phyloP scores from a whole-genome alignment of 2,888 invertebrate genomes.

The Caenorhabditis uteleia region DNA sequence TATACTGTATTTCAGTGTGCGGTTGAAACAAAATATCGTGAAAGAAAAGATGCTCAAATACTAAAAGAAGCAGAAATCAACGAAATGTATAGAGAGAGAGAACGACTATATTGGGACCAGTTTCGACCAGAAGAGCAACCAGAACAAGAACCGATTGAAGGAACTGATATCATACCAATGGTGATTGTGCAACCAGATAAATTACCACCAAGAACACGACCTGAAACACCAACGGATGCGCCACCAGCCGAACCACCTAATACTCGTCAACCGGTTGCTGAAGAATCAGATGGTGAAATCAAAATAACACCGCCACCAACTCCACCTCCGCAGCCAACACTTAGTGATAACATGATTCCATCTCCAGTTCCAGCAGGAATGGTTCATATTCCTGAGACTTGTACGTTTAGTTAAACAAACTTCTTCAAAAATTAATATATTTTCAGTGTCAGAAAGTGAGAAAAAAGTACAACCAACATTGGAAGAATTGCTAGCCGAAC shows the following conservation, averaged over 20 bases:
- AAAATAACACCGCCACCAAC: background rate
- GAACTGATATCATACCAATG: background rate
- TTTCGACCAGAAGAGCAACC: too few species aligned
- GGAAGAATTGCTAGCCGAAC: conserved; percentile 14
- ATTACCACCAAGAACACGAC: background rate
- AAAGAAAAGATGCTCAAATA: background rate
- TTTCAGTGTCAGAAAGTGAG: conserved; percentile 27
- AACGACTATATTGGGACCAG: too few species aligned
- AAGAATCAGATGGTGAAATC: conserved; percentile 11
- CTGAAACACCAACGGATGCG: background rate
- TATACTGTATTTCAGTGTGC: too few species aligned
- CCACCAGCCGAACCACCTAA: conserved; percentile 1
- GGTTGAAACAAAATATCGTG: conserved; percentile 6
- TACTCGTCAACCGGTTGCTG: conserved; percentile 2
- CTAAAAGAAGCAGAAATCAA: conserved; percentile 1
- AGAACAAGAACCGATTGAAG: too few species aligned
- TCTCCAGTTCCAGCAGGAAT: conserved; percentile 37
- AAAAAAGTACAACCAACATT: conserved; percentile 16
- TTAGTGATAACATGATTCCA: conserved; percentile 8
- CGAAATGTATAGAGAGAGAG: too few species aligned
- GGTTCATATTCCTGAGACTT: conserved; percentile 33
- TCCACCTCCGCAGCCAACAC: background rate
- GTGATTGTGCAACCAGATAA: too few species aligned
- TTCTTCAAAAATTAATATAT: background rate
- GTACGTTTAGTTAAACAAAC: conserved; percentile 8